Evolutionary conservation across 2,888 invertebrate species (phyloP).

Genomic region (Subacronicta megacephala): DNA sequence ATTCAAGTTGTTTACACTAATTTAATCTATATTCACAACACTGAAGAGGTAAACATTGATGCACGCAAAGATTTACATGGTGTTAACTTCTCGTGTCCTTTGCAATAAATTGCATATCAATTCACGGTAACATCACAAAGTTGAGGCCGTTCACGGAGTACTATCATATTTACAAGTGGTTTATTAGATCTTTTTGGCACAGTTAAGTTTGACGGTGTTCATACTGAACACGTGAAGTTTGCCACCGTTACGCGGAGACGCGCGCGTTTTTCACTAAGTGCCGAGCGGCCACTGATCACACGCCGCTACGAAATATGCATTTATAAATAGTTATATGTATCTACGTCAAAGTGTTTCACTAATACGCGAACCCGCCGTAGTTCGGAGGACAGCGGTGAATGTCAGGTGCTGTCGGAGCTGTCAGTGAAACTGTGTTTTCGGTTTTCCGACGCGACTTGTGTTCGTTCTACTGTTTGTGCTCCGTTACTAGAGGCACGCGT

Average conservation of each 20-base stretch:
- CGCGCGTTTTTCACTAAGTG: constrained; percentile 72
- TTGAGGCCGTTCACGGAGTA: constrained; percentile 58
- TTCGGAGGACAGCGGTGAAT: constrained; percentile 77
- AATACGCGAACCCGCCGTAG: constrained; percentile 71
- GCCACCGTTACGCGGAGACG: constrained; percentile 63
- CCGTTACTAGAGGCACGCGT: constrained; percentile 87
- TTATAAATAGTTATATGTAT: constrained; percentile 85
- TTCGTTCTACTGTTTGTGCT: constrained; percentile 85
- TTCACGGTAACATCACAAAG: constrained; percentile 71
- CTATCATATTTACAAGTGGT: constrained; percentile 67
- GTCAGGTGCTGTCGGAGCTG: constrained; percentile 84
- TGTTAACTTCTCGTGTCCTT: constrained; percentile 71
- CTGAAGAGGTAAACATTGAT: constrained; percentile 88
- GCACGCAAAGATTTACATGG: constrained; percentile 77
- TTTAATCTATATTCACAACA: constrained; percentile 86
- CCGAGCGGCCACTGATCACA: constrained; percentile 74
- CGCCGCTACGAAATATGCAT: constrained; percentile 75
- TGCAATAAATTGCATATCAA: constrained; percentile 68
- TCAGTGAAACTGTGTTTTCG: constrained; percentile 87
- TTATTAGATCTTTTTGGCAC: constrained; percentile 81
- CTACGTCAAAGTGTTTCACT: constrained; percentile 74
- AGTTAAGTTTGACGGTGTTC: constrained; percentile 74
- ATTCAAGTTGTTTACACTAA: constrained; percentile 61
- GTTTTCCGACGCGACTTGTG: constrained; percentile 84
- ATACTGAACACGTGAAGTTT: constrained; percentile 72